Percentiles rank a stretch among this genome's conserved stretches.
These are phyloP conservation scores for Leptopilina syphax DNA, from an alignment of 2,888 invertebrate genomes.

Conservation along the genomic window DNA sequence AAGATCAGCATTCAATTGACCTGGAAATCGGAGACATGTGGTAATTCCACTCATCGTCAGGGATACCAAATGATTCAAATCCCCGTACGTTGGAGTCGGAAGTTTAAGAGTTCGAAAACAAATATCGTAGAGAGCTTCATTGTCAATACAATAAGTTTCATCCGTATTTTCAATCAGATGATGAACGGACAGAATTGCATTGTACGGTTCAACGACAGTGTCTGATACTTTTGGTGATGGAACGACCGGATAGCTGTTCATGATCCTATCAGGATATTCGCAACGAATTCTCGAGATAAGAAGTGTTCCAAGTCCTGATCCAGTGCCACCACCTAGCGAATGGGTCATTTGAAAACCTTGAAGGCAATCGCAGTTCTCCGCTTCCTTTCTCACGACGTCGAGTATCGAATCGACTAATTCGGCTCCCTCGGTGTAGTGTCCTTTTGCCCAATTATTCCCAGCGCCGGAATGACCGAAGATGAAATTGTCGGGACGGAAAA, in stretches of 20 bases:
- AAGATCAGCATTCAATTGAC: slow-evolving; percentile 93
- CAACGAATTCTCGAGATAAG: slow-evolving; percentile 97
- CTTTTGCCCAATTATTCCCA: slow-evolving; percentile 81
- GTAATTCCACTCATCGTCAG: slow-evolving; percentile 89
- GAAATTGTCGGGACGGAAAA: slow-evolving; percentile 84
- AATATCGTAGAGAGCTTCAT: slow-evolving; percentile 93
- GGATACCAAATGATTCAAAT: slow-evolving; percentile 92
- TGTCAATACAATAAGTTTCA: slow-evolving; percentile 93
- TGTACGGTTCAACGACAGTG: slow-evolving; percentile 93
- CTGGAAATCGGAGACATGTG: slow-evolving; percentile 91
- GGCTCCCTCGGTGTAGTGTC: slow-evolving; percentile 95
- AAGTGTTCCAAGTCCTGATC: slow-evolving; percentile 97
- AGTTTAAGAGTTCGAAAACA: slow-evolving; percentile 91
- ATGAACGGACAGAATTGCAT: slow-evolving; percentile 91
- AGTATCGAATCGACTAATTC: slow-evolving; percentile 90
- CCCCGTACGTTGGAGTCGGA: slow-evolving; percentile 91
- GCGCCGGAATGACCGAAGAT: slow-evolving; percentile 79
- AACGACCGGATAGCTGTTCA: slow-evolving; percentile 96
- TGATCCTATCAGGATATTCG: slow-evolving; percentile 98
- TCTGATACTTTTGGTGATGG: slow-evolving; percentile 87
- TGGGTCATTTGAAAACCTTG: slow-evolving; percentile 92
- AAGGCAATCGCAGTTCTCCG: slow-evolving; percentile 94
- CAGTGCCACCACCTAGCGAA: slow-evolving; percentile 96
- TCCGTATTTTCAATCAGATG: slow-evolving; percentile 93
- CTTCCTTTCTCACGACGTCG: slow-evolving; percentile 91